Evolutionary conservation across 1,140 invertebrate species (phyloP).

Genomic region (Lasioglossum albipes): DNA sequence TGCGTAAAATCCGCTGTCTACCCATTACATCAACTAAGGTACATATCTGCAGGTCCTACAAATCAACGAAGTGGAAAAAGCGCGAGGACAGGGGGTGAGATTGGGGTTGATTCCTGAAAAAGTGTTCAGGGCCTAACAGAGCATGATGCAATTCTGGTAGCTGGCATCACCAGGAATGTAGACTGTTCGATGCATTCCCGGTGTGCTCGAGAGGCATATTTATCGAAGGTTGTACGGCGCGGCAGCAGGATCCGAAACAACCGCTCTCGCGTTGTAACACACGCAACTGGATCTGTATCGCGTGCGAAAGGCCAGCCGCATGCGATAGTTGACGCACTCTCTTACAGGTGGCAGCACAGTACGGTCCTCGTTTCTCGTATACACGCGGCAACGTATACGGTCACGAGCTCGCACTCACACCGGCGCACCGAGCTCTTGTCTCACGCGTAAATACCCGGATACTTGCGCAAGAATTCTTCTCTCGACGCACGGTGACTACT

Average conservation of each 20-base stretch:
- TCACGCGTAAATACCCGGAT: slow-evolving; percentile 52
- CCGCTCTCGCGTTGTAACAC: slow-evolving; percentile 43
- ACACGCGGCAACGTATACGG: background rate
- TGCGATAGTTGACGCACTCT: slow-evolving; percentile 43
- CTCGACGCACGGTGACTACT: slow-evolving; percentile 21
- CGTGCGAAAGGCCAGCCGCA: slow-evolving; percentile 54
- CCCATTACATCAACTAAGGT: too few species aligned
- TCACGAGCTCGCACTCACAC: too few species aligned
- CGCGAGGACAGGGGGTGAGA: too few species aligned
- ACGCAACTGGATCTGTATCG: slow-evolving; percentile 56
- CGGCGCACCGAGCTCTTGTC: slow-evolving; percentile 29
- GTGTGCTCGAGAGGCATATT: too few species aligned
- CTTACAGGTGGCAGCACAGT: slow-evolving; percentile 60
- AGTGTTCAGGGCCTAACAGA: too few species aligned
- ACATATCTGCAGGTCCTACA: too few species aligned
- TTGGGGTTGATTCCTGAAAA: too few species aligned
- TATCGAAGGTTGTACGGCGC: background rate
- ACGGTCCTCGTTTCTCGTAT: slow-evolving; percentile 30
- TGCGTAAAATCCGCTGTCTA: too few species aligned
- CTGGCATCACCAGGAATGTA: too few species aligned
- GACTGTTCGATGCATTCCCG: too few species aligned
- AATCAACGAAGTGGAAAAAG: too few species aligned
- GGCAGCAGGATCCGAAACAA: slow-evolving; percentile 5
- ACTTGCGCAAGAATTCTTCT: slow-evolving; percentile 57
- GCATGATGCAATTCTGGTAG: too few species aligned